Base-by-base conservation (phyloP, 1,140 invertebrate genomes). In the Anastatus disparis region DNA sequence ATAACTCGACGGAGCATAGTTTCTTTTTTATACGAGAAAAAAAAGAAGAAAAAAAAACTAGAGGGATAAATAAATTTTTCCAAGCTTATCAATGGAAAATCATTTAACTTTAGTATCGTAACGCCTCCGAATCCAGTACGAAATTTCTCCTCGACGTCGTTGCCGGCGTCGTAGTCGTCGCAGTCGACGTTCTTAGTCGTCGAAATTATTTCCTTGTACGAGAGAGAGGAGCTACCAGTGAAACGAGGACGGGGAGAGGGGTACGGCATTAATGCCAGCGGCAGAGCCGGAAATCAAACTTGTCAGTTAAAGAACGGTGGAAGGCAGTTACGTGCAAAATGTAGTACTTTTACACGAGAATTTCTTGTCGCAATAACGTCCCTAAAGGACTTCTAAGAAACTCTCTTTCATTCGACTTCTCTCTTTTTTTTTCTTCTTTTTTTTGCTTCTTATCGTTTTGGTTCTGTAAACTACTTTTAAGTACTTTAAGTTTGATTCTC, bases 281-380 rank as follows among this genome's bases (percentile, higher is more conserved):
- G 38, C 73, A 73, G 64, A 73, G 27, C 58, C 71, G 71, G 71
- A 75, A 75, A 75, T 75, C 74, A 73, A 75, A 75, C 71, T 73
- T 73, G 71, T 71, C 71, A 73, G 62, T 72, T 71, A 66, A 69
- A 74, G 59, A 35, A 42, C 48, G 31, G 2, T 9, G 20, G 20
- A 6, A 13, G 15, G 15, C n/a, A n/a, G n/a, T n/a, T n/a, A n/a
- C n/a, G n/a, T n/a, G n/a, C n/a, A n/a, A n/a, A 10, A 35, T 6
- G 31, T 35, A 35, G n/a, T 22, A 22, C 24, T 35, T 35, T 35
- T 35, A 20, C 55, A 24, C 56, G 31, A 3, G 10, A 61, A 69
- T 63, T 22, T 26, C 35, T 42, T 63, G 38, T 55, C 35, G 46
- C 48, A 69, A 63, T 63, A 70, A 31, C 26, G 20, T 40, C 55